phyloP scores from a whole-genome alignment of 2,113 vertebrate species.

The Cygnus buccinator region DNA sequence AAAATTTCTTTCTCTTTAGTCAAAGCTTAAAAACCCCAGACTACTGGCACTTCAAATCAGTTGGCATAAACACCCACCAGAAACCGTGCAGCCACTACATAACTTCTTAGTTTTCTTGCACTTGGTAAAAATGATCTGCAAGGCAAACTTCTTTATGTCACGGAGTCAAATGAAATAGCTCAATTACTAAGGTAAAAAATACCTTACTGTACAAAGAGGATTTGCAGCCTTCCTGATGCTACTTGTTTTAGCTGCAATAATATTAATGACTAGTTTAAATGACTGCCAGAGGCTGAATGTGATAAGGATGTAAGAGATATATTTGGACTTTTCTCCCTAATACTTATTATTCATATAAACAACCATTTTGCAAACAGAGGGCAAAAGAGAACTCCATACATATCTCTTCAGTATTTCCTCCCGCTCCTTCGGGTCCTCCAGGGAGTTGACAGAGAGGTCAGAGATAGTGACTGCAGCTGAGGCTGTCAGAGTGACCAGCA shows the following conservation, averaged over 20 bases:
- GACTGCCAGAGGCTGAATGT: no score
- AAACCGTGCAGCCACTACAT: not conserved
- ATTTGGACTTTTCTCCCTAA: not conserved
- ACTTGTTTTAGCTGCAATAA: rapidly evolving
- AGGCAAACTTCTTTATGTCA: not conserved
- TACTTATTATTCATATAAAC: not conserved
- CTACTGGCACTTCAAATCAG: not conserved
- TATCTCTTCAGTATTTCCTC: constrained; percentile 91
- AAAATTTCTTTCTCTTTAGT: not conserved
- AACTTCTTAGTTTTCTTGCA: not conserved
- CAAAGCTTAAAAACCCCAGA: not conserved
- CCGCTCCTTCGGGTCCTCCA: constrained; percentile 90
- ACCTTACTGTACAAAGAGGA: not conserved
- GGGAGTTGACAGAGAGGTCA: constrained; percentile 87
- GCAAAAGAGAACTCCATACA: constrained; percentile 79
- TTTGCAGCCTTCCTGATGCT: not conserved
- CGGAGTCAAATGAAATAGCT: not conserved
- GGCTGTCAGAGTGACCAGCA: constrained; percentile 96
- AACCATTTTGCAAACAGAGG: not conserved
- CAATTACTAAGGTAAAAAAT: not conserved
- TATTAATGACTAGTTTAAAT: not conserved
- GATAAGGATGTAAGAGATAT: not conserved
- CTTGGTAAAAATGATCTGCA: not conserved
- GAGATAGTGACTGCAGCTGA: constrained; percentile 91
- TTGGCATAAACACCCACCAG: not conserved